Evolutionary conservation across 2,888 invertebrate species (phyloP), one percentile per base, ranked within the genome.

Genomic region (Zaprionus bogoriensis): DNA sequence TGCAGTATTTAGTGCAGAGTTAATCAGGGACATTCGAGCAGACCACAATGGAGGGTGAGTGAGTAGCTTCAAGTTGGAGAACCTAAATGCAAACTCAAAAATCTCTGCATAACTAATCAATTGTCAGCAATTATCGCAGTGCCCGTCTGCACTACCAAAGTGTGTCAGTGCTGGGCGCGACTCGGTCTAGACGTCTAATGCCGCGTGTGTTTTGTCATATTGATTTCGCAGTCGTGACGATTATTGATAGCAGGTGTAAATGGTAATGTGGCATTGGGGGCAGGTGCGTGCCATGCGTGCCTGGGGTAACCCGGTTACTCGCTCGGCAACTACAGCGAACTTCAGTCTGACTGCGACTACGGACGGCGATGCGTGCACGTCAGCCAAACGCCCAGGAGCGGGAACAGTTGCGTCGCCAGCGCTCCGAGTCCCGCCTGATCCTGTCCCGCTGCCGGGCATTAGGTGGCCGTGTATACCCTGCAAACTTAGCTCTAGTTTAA

Each of bases 371-470:
- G 88, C 87, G 87, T 77, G 74, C 77, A 30, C 80, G 68, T 9
- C 84, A 80, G 55, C 54, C 68, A 28, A 84, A 82, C n/a, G 62
- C 75, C 41, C 68, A 68, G 61, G 82, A 85, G n/a, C 77, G 89
- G 19, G 74, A 77, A 28, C 64, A 67, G 20, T 25, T 86, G 63
- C 81, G 89, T 19, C 81, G 72, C 9, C 75, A 82, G 19, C 84
- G 89, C 10, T 75, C 81, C 25, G 89, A 89, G 65, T 68, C 71
- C 25, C 82, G 86, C 39, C 42, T 89, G 58, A 82, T 89, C 60
- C 54, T 80, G 32, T 53, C 68, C 5, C 57, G 82, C 0, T 80
- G 75, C 39, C 65, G 80, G 1, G 74, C 77, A 17, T 58, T 67
- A 76, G 80, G 85, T 85, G 12, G 30, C 30, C 30, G 30, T 30